Conservation (phyloP, 2,113 vertebrate genomes). For the Heloderma charlesbogerti region DNA sequence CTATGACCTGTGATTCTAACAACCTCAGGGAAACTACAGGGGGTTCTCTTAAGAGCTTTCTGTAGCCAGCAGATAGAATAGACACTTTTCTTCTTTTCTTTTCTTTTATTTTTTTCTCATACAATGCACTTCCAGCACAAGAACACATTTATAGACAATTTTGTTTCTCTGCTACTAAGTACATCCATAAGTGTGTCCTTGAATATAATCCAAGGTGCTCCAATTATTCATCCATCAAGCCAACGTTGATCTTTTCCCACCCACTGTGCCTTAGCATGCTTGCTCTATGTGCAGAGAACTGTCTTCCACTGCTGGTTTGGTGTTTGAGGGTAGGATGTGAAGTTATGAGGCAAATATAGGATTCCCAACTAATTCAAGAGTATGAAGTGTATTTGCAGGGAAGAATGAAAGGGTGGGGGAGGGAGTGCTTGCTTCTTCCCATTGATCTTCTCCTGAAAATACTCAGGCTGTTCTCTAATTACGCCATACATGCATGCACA, state of each 20-base stretch:
- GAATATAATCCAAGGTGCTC: conserved; percentile 6
- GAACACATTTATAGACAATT: neutral
- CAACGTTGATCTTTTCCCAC: neutral
- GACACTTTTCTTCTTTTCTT: too few species aligned
- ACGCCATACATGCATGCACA: too few species aligned
- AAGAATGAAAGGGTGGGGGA: too few species aligned
- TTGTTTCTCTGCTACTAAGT: neutral
- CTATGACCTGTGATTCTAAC: conserved; percentile 16
- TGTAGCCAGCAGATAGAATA: neutral
- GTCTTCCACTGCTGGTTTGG: neutral
- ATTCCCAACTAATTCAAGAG: too few species aligned
- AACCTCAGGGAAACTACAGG: conserved; percentile 1
- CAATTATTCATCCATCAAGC: neutral
- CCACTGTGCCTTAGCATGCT: neutral
- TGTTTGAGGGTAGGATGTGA: neutral
- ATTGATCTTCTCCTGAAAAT: too few species aligned
- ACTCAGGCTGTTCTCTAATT: too few species aligned
- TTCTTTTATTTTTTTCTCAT: too few species aligned
- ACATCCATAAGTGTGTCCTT: neutral
- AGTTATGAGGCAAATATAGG: too few species aligned
- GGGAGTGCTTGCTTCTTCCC: too few species aligned
- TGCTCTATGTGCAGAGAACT: neutral
- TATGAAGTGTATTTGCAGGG: neutral
- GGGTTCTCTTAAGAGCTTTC: neutral
- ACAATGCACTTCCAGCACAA: neutral